Percentiles rank a stretch among this genome's conserved stretches.
Evolutionary conservation across 2,113 vertebrate species (phyloP).

Genomic region (Prunella himalayana): DNA sequence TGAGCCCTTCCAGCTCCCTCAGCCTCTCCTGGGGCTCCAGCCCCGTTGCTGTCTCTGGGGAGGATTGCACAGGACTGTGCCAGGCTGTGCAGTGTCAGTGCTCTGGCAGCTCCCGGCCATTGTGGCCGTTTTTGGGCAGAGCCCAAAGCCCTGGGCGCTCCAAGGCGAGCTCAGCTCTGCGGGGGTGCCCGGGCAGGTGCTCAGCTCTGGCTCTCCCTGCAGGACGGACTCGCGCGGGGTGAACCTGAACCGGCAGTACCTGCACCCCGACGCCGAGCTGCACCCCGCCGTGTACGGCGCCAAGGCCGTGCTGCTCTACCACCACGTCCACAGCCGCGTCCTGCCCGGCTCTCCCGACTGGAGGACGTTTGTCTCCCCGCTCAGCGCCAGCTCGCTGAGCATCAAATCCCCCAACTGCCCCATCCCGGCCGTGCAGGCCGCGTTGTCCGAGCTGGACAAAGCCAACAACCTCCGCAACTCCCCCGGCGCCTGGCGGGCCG

Average conservation of each 20-base stretch:
- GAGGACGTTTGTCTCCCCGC: constrained; percentile 32
- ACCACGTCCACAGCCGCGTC: constrained; percentile 84
- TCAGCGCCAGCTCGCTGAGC: constrained; percentile 32
- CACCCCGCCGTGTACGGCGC: constrained; percentile 93
- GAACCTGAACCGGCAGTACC: constrained; percentile 94
- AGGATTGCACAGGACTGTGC: rapidly evolving
- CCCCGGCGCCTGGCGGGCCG: background rate
- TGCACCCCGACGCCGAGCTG: constrained; percentile 85
- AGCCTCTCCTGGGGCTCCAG: background rate
- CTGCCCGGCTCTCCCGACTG: constrained; percentile 36
- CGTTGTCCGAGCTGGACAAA: constrained; percentile 77
- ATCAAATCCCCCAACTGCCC: constrained; percentile 56
- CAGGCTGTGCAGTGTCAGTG: background rate
- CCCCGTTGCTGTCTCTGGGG: background rate
- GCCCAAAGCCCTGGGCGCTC: rapidly evolving
- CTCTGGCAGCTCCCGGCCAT: rapidly evolving
- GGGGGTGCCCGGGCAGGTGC: background rate
- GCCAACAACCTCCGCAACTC: constrained; percentile 77
- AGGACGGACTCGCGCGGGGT: constrained; percentile 94
- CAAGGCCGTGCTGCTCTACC: constrained; percentile 89
- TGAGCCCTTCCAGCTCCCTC: background rate
- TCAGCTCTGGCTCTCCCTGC: background rate
- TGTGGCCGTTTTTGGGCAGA: background rate
- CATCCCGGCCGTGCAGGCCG: rapidly evolving
- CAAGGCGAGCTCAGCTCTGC: background rate